Conservation (phyloP, 2,113 vertebrate genomes). For the Peucedramus taeniatus region DNA sequence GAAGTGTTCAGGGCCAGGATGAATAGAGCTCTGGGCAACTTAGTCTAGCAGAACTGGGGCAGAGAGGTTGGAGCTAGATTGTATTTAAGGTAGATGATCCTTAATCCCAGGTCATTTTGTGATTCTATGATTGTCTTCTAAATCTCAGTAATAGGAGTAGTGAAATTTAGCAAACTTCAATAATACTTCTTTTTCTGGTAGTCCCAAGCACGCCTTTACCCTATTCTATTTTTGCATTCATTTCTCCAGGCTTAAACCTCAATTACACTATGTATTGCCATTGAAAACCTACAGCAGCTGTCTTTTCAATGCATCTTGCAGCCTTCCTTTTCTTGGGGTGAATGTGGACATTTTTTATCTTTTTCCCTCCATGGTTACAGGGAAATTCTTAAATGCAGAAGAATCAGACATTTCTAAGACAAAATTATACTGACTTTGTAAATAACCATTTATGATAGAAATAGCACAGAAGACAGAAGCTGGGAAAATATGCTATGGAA, state of each 20-base stretch:
- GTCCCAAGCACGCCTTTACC: background rate
- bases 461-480: background rate
- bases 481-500: background rate
- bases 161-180: background rate
- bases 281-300: background rate
- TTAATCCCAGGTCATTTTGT: background rate
- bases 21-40: background rate
- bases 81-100: background rate
- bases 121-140: background rate
- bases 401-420: background rate
- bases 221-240: background rate
- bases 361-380: background rate
- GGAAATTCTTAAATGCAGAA: background rate
- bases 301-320: background rate
- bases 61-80: background rate
- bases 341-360: accelerated
- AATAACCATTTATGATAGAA: background rate
- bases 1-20: background rate
- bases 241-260: background rate
- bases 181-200: background rate
- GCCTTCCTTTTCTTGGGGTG: background rate
- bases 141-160: background rate
- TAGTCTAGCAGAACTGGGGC: background rate
- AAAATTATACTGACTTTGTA: background rate
- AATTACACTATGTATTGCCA: accelerated